Conservation (phyloP, 2,888 invertebrate species). For the Reticulitermes lucifugus region DNA sequence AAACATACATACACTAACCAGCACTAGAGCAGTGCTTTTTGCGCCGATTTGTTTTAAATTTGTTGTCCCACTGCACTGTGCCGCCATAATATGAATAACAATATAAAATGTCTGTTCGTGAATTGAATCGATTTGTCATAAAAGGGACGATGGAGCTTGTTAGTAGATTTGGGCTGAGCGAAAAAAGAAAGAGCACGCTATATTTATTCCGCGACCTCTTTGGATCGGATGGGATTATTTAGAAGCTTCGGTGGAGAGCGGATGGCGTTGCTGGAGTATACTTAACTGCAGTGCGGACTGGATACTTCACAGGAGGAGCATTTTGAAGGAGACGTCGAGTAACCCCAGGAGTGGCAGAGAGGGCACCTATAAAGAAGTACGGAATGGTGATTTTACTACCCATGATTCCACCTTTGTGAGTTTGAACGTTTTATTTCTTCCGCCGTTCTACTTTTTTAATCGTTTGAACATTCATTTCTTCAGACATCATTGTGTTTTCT, state of each 20-base stretch:
- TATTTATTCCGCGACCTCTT: constrained; percentile 24
- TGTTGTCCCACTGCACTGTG: background rate
- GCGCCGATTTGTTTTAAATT: background rate
- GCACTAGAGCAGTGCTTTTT: background rate
- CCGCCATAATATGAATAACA: background rate
- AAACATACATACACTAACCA: no score
- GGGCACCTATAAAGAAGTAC: constrained; percentile 15
- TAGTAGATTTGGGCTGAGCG: background rate
- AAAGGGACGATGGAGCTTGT: background rate
- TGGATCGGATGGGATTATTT: constrained; percentile 20
- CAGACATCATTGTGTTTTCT: constrained; percentile 3
- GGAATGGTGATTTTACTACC: constrained; percentile 28
- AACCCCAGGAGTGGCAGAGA: constrained; percentile 14
- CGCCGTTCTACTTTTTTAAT: background rate
- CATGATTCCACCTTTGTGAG: constrained; percentile 10
- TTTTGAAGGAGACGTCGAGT: constrained; percentile 24
- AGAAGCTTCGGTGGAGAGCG: background rate
- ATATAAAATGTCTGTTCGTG: background rate
- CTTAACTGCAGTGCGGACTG: constrained; percentile 18
- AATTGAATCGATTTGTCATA: background rate
- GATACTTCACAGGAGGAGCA: constrained; percentile 25
- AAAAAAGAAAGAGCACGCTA: background rate
- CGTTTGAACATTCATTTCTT: constrained; percentile 24
- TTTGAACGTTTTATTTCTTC: constrained; percentile 17
- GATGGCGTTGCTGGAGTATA: constrained; percentile 23